Evolutionary conservation across 2,888 invertebrate species (phyloP).

Genomic region (Ophioninae sp.): DNA sequence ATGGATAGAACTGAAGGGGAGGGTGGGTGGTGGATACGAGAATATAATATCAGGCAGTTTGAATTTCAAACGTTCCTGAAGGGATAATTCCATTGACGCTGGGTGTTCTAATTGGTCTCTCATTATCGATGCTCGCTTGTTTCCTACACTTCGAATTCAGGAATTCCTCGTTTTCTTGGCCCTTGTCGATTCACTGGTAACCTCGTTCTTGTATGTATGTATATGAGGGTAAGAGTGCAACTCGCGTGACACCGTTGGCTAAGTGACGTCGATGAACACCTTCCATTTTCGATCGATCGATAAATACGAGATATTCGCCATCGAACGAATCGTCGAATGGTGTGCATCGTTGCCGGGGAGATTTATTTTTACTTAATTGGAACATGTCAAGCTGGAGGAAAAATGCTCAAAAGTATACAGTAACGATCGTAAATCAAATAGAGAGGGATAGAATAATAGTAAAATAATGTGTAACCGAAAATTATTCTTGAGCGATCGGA

Average conservation of each 20-base stretch:
- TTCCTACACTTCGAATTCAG: constrained; percentile 67
- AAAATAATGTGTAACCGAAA: no score
- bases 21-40: constrained; percentile 15
- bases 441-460: no score
- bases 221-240: background rate
- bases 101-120: constrained; percentile 80
- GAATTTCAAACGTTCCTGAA: constrained; percentile 78
- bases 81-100: constrained; percentile 78
- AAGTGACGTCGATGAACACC: background rate
- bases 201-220: constrained; percentile 7
- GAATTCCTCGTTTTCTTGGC: constrained; percentile 51
- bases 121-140: constrained; percentile 80
- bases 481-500: no score
- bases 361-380: background rate
- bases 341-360: background rate
- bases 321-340: background rate
- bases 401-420: no score
- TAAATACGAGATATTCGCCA: background rate
- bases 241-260: background rate
- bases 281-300: background rate
- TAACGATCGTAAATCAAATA: no score
- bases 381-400: no score
- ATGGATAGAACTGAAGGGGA: constrained; percentile 20
- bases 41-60: constrained; percentile 76
- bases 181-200: background rate